Conservation (phyloP, 2,888 invertebrate species). For the Synergus gifuensis region DNA sequence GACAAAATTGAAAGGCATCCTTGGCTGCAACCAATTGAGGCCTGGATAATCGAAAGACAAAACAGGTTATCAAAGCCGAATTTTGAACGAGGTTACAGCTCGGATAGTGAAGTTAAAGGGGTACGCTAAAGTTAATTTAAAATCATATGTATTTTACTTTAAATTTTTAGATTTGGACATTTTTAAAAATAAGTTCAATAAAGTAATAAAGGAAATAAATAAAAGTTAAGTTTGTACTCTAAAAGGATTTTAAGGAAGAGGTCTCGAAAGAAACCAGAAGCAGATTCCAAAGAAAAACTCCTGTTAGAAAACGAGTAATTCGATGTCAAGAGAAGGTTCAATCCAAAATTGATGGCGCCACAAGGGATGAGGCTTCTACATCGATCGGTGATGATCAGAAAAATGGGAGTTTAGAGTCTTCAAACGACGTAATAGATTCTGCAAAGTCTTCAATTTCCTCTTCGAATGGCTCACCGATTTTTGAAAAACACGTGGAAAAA, state of each 20-base stretch:
- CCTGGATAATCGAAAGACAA: conserved; percentile 63
- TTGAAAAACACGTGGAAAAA: neutral
- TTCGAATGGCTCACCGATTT: neutral
- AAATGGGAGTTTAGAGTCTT: neutral
- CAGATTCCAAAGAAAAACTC: neutral
- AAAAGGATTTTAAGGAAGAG: conserved; percentile 9
- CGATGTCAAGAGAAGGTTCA: neutral
- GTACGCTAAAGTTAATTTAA: neutral
- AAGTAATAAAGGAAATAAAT: neutral
- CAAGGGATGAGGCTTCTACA: neutral
- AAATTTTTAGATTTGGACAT: neutral
- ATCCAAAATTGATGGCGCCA: neutral
- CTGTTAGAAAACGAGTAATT: neutral
- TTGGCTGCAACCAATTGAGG: conserved; percentile 69
- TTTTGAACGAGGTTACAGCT: conserved; percentile 29
- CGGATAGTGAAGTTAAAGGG: conserved; percentile 44
- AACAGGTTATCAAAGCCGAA: neutral
- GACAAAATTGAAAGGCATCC: conserved; percentile 67
- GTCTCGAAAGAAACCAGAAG: neutral
- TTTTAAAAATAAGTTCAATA: neutral
- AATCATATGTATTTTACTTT: neutral
- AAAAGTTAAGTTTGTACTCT: neutral
- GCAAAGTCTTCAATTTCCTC: neutral
- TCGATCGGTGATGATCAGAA: neutral
- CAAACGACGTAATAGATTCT: neutral